Base-by-base conservation (phyloP, 2,797 vertebrate genomes). In the Synanceia verrucosa region DNA sequence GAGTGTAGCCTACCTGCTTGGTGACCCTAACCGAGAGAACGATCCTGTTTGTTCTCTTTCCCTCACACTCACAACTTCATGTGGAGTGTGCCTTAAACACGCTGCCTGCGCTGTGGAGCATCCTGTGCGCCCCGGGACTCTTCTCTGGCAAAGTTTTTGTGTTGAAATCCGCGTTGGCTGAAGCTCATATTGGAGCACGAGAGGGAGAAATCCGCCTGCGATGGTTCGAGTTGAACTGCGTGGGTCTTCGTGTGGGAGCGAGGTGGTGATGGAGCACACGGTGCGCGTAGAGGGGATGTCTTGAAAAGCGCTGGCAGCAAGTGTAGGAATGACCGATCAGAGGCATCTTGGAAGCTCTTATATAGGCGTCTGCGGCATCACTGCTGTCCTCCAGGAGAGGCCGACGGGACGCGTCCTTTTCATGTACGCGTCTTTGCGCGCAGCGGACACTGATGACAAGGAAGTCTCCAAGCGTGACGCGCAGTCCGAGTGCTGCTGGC, bases 291-390 rank as follows among this genome's bases (percentile, higher is more conserved):
- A 41, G 66, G 28, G 4, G 60, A 37, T 14, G 63, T 73, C 58
- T 60, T 34, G 65, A 28, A 61, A 63, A 48, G 74, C 79, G 66
- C 60, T 37, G 24, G 62, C 75, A 63, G 77, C 70, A 48, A 61
- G 50, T 26, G 78, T 76, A 43, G 21, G 67, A 80, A 47, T 75
- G 85, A 79, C 43, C 74, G 57, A 62, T 70, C 65, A 37, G 73
- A 18, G 68, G 86, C 82, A 81, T 88, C 64, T 81, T 77, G 71
- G 64, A 60, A 18, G 79, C 64, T 80, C 81, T 94, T 95, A 88
- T 94, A 94, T 92, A 90, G 78, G 73, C 76, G 61, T 61, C 70
- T 79, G 71, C 66, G 31, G 73, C 71, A 75, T 66, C 73, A 4
- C 21, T 13, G 70, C 82, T 64, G 72, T 70, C 48, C 79, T 50